A percentile compares a stretch with the other conserved stretches of the same genome.
These are phyloP conservation scores for Cynopterus sphinx DNA, from an alignment of 2,797 vertebrate genomes.

Conservation along the genomic window DNA sequence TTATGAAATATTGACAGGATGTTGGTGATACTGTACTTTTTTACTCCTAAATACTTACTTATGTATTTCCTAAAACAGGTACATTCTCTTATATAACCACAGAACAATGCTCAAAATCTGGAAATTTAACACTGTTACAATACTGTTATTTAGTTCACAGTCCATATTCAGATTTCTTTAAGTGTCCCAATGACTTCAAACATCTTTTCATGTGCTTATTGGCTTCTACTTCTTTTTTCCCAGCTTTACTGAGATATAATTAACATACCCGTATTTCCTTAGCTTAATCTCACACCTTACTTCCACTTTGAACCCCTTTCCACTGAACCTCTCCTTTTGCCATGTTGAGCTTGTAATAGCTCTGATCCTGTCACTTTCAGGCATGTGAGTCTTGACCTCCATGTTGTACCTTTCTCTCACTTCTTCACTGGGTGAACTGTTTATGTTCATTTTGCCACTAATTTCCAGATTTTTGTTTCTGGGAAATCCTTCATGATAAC, in stretches of 20 bases:
- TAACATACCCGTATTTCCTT: not conserved
- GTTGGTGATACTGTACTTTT: not conserved
- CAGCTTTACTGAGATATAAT: not conserved
- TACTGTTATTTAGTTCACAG: not conserved
- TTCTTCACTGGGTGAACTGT: not conserved
- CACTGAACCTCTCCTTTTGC: not conserved
- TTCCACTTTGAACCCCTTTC: not conserved
- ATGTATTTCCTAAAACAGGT: not conserved
- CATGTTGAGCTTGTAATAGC: not conserved
- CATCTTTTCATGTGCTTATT: not conserved
- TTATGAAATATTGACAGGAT: not conserved
- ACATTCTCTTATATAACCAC: not conserved
- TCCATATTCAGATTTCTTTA: not conserved
- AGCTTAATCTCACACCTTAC: not conserved
- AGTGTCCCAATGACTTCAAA: not conserved
- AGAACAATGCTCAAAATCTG: conserved; percentile 27
- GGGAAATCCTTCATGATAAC: not conserved
- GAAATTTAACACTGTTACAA: not conserved
- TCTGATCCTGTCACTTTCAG: not conserved
- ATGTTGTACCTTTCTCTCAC: not conserved
- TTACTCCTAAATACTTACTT: not conserved
- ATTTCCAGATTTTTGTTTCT: conserved; percentile 29
- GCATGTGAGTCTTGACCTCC: not conserved
- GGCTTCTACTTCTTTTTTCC: not conserved
- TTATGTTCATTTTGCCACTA: not conserved